Evolutionary conservation across 2,888 invertebrate genomes (phyloP), one percentile per base, ranked within the genome.

Genomic region (Zygaena filipendulae): DNA sequence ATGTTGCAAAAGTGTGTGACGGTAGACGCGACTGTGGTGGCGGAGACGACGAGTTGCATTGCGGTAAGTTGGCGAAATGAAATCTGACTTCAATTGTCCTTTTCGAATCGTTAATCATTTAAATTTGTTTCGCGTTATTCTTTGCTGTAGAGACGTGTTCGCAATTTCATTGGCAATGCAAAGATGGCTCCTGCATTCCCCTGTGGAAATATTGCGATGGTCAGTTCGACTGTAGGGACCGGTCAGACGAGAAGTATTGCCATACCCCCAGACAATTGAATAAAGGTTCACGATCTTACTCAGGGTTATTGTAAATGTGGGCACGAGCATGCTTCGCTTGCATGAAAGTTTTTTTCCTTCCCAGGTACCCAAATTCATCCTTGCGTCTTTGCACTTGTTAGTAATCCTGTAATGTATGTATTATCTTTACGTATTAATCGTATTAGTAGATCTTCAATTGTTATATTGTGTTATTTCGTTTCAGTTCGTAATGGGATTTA

Each of bases 1-100:
- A 82, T 49, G 66, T 77, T 42, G 77, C 79, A 25, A 81, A 82
- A 41, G 74, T 82, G 46, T 92, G 92, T 63, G 83, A 91, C 56
- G 82, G 82, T 42, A 53, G 60, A 30, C 50, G 45, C 39, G 84
- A 88, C 54, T 88, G 88, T 60, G 55, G 67, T 13, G 75, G 81
- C 50, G 83, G 83, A 33, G 84, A 84, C 45, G 88, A 88, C 47
- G 88, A 88, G 61, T 48, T 48, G 28, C 72, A 77, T 40, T 85
- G 84, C 45, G 80, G 81, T 68, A 58, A 52, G 58, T 56, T n/a
- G n/a, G n/a, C n/a, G n/a, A n/a, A n/a, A n/a, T n/a, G n/a, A n/a
- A n/a, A n/a, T n/a, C n/a, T 25, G 4, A 8, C 8, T n/a, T 24
- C n/a, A n/a, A n/a, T n/a, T n/a, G n/a, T n/a, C n/a, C n/a, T n/a